These are phyloP conservation scores for Cactoblastis cactorum DNA, from an alignment of 2,888 invertebrate species.

Conservation along the genomic window DNA sequence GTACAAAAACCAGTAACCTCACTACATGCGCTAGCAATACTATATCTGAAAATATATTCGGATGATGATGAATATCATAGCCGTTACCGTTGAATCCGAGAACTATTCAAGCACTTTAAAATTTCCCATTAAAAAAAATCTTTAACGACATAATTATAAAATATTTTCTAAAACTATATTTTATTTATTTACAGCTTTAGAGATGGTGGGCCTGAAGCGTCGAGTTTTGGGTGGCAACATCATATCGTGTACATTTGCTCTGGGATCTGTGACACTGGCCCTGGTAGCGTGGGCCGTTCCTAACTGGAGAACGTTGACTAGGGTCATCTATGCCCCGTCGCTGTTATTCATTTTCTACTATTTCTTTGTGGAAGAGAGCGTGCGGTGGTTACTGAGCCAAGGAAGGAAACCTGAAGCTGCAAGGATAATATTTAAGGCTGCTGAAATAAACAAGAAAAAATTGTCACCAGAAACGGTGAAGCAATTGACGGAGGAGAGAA, in stretches of 20 bases:
- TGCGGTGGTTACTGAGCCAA: constrained; percentile 85
- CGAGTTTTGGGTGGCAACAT: constrained; percentile 84
- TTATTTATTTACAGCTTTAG: constrained; percentile 75
- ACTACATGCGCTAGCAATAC: too few relatives aligned
- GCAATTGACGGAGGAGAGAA: constrained; percentile 31
- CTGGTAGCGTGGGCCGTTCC: constrained; percentile 81
- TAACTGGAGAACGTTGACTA: constrained; percentile 82
- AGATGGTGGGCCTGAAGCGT: constrained; percentile 82
- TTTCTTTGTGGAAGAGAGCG: constrained; percentile 82
- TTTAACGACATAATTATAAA: too few relatives aligned
- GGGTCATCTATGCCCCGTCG: constrained; percentile 82
- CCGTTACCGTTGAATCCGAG: too few relatives aligned
- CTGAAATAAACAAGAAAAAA: constrained; percentile 59
- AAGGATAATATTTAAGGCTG: constrained; percentile 70
- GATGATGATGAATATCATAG: too few relatives aligned
- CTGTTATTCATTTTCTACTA: constrained; percentile 80
- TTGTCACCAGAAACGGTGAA: constrained; percentile 51
- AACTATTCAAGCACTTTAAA: too few relatives aligned
- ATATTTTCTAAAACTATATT: not conserved
- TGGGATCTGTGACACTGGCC: constrained; percentile 82
- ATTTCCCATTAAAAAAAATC: too few relatives aligned
- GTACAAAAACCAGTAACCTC: too few relatives aligned
- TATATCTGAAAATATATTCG: too few relatives aligned
- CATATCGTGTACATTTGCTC: constrained; percentile 81
- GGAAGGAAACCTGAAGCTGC: constrained; percentile 75